A percentile compares a stretch with the other conserved stretches of the same genome.
These are phyloP conservation scores for Acyrthosiphon pisum DNA, from an alignment of 1,140 invertebrate species.

Conservation along the genomic window DNA sequence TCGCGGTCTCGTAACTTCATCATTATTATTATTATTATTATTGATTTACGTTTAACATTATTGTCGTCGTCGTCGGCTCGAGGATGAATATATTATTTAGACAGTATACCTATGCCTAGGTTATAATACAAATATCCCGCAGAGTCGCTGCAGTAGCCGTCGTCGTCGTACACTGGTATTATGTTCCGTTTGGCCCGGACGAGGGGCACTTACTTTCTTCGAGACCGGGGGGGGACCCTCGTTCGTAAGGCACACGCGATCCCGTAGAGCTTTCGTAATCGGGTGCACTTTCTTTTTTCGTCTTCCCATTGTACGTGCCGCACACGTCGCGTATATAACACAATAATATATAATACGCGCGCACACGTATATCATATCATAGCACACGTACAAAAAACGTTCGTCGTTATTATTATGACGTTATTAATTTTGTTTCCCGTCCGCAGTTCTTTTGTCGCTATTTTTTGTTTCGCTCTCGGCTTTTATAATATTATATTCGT, in stretches of 20 bases:
- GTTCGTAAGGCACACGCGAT: not conserved
- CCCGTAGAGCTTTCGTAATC: slow-evolving; percentile 30
- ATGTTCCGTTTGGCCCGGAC: not conserved
- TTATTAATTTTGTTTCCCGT: slow-evolving; percentile 21
- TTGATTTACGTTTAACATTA: not conserved
- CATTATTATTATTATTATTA: not conserved
- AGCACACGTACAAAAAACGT: not conserved
- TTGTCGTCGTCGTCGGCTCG: not conserved
- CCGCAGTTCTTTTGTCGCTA: not conserved
- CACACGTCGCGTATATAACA: not conserved
- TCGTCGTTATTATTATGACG: not conserved
- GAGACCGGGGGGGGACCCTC: not conserved
- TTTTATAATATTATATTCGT: not conserved
- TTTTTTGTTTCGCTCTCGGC: not conserved
- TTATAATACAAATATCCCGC: not conserved
- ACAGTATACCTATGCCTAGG: no score
- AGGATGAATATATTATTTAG: no score
- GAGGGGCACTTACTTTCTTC: not conserved
- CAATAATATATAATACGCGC: not conserved
- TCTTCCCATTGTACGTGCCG: not conserved
- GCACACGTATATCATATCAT: not conserved
- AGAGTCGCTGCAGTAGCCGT: not conserved
- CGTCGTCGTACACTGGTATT: no score
- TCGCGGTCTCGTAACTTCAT: not conserved
- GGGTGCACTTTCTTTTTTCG: slow-evolving; percentile 39